Evolutionary conservation across 1,140 invertebrate species (phyloP).

Genomic region (Leptoteleia sp.): DNA sequence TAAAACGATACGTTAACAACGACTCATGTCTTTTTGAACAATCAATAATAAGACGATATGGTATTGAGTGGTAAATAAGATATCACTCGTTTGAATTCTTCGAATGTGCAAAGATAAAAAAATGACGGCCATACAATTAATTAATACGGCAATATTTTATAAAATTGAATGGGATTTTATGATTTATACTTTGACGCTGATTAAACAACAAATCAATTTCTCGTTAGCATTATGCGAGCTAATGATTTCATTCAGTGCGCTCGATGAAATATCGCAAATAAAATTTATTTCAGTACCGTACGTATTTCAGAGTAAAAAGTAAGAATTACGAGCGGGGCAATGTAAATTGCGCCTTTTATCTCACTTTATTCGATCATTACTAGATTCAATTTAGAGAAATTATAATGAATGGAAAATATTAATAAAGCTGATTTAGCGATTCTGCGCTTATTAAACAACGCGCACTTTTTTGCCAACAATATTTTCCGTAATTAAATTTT

Average conservation of each 20-base stretch:
- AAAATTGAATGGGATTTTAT: slow-evolving; percentile 33
- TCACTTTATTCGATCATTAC: background rate
- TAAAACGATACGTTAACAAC: slow-evolving; percentile 13
- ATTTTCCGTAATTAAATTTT: slow-evolving; percentile 32
- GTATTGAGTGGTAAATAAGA: slow-evolving; percentile 32
- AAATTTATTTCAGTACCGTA: too few relatives aligned
- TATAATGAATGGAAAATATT: slow-evolving; percentile 1
- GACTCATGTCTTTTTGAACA: slow-evolving; percentile 27
- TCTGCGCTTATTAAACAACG: slow-evolving; percentile 17
- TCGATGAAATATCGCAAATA: slow-evolving; percentile 1
- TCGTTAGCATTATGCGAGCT: background rate
- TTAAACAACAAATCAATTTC: slow-evolving; percentile 22
- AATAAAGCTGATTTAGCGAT: slow-evolving; percentile 8
- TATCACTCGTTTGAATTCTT: slow-evolving; percentile 32
- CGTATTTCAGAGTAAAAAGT: too few relatives aligned
- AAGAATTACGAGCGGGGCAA: too few relatives aligned
- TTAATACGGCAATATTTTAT: slow-evolving; percentile 17
- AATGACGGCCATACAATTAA: slow-evolving; percentile 31
- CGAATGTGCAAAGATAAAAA: slow-evolving; percentile 32
- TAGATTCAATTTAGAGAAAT: slow-evolving; percentile 3
- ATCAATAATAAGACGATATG: slow-evolving; percentile 31
- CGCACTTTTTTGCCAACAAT: background rate
- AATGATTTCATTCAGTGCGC: slow-evolving; percentile 9
- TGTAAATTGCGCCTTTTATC: too few relatives aligned
- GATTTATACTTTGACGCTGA: slow-evolving; percentile 10